A percentile compares a stretch with the other conserved stretches of the same genome.
Evolutionary conservation across 1,140 invertebrate genomes (phyloP).

Genomic region (Dolichoris vasculosae): DNA sequence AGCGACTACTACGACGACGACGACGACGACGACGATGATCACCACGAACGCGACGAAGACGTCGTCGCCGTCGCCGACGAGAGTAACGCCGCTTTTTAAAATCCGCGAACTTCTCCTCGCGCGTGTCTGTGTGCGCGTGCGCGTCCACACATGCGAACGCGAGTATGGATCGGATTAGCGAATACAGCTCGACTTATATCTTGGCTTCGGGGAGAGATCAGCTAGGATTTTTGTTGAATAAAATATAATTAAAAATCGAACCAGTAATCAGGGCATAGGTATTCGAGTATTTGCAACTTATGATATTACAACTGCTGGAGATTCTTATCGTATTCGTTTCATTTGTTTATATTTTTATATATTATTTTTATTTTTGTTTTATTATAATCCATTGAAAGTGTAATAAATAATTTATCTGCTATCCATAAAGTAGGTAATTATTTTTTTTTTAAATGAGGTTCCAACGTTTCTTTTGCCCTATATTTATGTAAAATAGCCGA

Average conservation of each 20-base stretch:
- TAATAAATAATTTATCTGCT: neutral
- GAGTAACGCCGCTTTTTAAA: neutral
- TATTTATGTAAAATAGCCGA: no score
- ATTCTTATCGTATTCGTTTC: no score
- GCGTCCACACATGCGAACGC: no score
- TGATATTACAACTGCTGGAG: no score
- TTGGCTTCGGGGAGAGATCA: neutral
- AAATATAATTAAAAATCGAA: neutral
- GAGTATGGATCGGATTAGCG: neutral
- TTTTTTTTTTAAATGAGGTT: neutral
- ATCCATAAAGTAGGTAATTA: neutral
- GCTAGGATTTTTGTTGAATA: neutral
- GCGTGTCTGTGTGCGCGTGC: constrained; percentile 27
- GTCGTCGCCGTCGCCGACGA: constrained; percentile 5
- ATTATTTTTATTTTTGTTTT: neutral
- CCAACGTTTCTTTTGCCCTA: no score
- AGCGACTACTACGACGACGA: neutral
- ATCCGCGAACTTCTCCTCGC: constrained; percentile 4
- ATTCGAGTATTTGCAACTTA: neutral
- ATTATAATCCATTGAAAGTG: neutral
- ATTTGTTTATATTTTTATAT: neutral
- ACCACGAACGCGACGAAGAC: no score
- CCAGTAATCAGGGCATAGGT: neutral
- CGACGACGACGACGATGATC: neutral
- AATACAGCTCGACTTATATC: constrained; percentile 13